These are phyloP conservation scores for Megatriorchis doriae DNA, from an alignment of 2,113 vertebrate genomes.

Conservation along the genomic window DNA sequence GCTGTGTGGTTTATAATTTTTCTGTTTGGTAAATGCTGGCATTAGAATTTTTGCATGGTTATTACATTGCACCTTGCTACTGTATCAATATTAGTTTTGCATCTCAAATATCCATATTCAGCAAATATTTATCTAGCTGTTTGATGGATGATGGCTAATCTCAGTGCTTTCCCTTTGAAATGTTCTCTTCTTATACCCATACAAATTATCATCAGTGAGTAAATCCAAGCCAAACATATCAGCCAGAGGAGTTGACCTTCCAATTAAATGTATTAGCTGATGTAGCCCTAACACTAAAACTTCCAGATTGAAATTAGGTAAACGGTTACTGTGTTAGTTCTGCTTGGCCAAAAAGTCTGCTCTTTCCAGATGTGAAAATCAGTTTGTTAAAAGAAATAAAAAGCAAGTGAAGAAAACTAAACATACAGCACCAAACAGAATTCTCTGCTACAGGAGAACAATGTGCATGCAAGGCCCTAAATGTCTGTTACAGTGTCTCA, in stretches of 20 bases:
- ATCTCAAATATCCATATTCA: not conserved
- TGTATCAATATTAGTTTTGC: not conserved
- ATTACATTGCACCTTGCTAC: not conserved
- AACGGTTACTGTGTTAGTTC: not conserved
- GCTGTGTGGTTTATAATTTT: not conserved
- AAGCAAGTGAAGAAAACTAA: not conserved
- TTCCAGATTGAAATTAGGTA: not conserved
- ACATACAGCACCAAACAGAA: not conserved
- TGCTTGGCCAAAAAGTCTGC: not conserved
- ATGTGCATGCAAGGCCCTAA: not conserved
- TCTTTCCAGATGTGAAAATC: not conserved
- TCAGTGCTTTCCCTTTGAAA: not conserved
- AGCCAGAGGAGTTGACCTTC: not conserved
- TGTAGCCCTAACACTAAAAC: not conserved
- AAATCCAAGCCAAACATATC: not conserved
- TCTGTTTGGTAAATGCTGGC: not conserved
- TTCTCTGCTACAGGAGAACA: not conserved
- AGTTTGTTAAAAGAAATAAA: not conserved
- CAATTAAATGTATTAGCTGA: not conserved
- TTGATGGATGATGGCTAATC: not conserved
- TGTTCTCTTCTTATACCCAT: not conserved
- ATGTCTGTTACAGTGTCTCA: not conserved
- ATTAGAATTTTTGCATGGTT: not conserved
- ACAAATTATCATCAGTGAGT: not conserved
- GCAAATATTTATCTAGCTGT: not conserved